phyloP scores from a whole-genome alignment of 1,140 invertebrate species.

The Pseudomyrmex gracilis region DNA sequence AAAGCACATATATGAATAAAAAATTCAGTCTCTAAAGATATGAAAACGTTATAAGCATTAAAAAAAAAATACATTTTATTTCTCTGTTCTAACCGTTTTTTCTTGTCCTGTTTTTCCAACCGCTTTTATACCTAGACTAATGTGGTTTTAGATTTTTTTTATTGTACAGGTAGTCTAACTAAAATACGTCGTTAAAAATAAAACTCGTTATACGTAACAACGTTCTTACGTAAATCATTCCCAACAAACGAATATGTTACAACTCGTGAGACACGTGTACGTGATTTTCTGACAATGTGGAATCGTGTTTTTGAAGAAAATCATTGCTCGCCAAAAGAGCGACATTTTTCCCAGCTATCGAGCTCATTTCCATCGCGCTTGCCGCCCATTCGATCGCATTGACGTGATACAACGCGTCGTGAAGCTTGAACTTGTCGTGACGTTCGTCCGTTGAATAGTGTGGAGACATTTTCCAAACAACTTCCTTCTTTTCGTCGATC shows the following conservation, averaged over 20 bases:
- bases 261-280: slow-evolving; percentile 7
- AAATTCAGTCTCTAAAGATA: too few species aligned
- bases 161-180: too few species aligned
- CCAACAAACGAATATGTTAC: neutral
- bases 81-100: too few species aligned
- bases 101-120: too few species aligned
- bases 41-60: too few species aligned
- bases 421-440: slow-evolving; percentile 86
- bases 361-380: slow-evolving; percentile 91
- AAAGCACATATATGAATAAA: too few species aligned
- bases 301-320: slow-evolving; percentile 62
- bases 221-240: neutral
- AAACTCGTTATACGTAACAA: too few species aligned
- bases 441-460: slow-evolving; percentile 84
- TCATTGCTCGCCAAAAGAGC: slow-evolving; percentile 86
- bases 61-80: too few species aligned
- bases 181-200: too few species aligned
- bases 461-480: slow-evolving; percentile 89
- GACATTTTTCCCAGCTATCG: slow-evolving; percentile 88
- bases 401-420: slow-evolving; percentile 87
- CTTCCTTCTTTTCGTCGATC: slow-evolving; percentile 74
- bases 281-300: neutral
- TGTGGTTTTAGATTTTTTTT: too few species aligned
- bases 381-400: slow-evolving; percentile 90
- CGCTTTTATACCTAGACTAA: too few species aligned